phyloP scores from a whole-genome alignment of 2,113 vertebrate species.

The Stegostoma tigrinum region DNA sequence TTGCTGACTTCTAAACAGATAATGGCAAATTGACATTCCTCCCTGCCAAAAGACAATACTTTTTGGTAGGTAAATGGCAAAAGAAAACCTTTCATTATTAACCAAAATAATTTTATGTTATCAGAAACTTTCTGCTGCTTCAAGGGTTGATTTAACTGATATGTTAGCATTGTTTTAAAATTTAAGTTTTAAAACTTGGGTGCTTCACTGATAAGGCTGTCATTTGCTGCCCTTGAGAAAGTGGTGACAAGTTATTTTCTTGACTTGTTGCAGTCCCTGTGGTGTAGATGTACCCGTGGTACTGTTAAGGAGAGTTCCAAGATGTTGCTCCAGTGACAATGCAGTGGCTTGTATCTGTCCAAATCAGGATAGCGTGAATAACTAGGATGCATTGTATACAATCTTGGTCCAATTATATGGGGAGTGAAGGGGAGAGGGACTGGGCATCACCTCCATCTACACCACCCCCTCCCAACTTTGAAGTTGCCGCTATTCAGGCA shows the following conservation, averaged over 20 bases:
- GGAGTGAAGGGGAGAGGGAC: too few relatives aligned
- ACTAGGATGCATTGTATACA: not conserved
- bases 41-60: not conserved
- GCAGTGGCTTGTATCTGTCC: not conserved
- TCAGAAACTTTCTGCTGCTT: not conserved
- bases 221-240: not conserved
- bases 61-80: not conserved
- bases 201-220: too few relatives aligned
- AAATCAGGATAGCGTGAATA: not conserved
- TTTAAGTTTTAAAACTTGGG: not conserved
- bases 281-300: not conserved
- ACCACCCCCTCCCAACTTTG: too few relatives aligned
- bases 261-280: not conserved
- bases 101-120: not conserved
- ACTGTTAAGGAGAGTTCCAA: not conserved
- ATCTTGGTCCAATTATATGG: too few relatives aligned
- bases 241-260: not conserved
- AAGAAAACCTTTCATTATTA: too few relatives aligned
- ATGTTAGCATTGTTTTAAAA: not conserved
- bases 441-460: too few relatives aligned
- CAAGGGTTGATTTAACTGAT: not conserved
- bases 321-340: not conserved
- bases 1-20: not conserved
- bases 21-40: conserved; percentile 10
- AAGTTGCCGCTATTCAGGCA: too few relatives aligned